A percentile compares a stretch with the other conserved stretches of the same genome.
phyloP scores from a whole-genome alignment of 2,113 vertebrate species.

The Neodontobutis hainanensis region DNA sequence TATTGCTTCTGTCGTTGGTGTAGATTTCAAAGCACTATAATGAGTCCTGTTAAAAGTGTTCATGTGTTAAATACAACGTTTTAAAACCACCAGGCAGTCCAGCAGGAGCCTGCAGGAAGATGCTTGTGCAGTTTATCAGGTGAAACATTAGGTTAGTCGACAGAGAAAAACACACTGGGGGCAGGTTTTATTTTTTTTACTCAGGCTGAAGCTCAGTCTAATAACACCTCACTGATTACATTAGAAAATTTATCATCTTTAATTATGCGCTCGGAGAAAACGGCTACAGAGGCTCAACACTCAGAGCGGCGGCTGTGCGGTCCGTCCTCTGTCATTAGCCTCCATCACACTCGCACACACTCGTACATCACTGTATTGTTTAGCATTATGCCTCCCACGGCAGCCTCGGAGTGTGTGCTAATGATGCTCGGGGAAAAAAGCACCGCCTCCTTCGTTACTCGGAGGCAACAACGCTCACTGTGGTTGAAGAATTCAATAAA shows the following conservation, averaged over 20 bases:
- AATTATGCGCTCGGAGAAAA: slow-evolving; percentile 47
- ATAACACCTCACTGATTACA: slow-evolving; percentile 59
- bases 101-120: slow-evolving; percentile 13
- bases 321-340: slow-evolving; percentile 43
- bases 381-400: slow-evolving; percentile 46
- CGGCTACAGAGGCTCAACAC: slow-evolving; percentile 14
- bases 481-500: too few relatives aligned
- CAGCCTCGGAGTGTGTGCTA: slow-evolving; percentile 41
- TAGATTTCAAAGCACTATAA: too few relatives aligned
- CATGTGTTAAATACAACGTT: too few relatives aligned
- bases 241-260: slow-evolving; percentile 62
- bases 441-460: slow-evolving; percentile 38
- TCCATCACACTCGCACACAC: slow-evolving; percentile 39
- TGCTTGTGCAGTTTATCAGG: slow-evolving; percentile 11
- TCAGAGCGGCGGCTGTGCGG: slow-evolving; percentile 7
- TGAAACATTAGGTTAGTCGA: slow-evolving; percentile 40
- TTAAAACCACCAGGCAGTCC: not conserved
- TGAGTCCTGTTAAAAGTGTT: too few relatives aligned
- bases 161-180: slow-evolving; percentile 44
- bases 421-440: slow-evolving; percentile 28
- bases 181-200: slow-evolving; percentile 17
- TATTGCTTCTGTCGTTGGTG: too few relatives aligned
- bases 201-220: slow-evolving; percentile 44
- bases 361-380: slow-evolving; percentile 57
- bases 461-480: slow-evolving; percentile 11